Conservation (phyloP, 2,888 invertebrate genomes). For the Philereme vetulata region DNA sequence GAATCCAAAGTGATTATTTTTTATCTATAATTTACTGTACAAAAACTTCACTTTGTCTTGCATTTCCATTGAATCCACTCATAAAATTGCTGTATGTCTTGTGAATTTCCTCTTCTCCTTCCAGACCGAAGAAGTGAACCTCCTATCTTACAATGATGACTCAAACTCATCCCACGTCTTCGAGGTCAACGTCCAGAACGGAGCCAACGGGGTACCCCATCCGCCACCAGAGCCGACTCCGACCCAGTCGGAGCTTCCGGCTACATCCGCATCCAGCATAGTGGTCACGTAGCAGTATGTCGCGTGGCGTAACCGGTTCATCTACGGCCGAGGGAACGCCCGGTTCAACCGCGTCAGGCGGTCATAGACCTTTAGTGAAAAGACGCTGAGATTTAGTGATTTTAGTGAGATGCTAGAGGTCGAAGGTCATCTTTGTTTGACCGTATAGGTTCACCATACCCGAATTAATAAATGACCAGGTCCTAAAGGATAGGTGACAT, state of each 20-base stretch:
- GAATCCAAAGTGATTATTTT: too few relatives aligned
- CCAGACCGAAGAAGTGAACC: conserved; percentile 73
- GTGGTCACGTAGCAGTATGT: conserved; percentile 79
- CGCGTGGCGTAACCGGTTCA: conserved; percentile 73
- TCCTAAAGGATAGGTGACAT: too few relatives aligned
- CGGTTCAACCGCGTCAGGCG: conserved; percentile 40
- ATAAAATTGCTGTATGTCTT: conserved; percentile 11
- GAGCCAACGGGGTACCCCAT: conserved; percentile 33
- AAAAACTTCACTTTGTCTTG: too few relatives aligned
- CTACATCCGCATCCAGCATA: conserved; percentile 59
- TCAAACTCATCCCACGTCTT: conserved; percentile 76
- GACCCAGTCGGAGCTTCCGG: conserved; percentile 39
- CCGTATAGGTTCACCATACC: background rate
- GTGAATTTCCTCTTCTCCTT: conserved; percentile 24
- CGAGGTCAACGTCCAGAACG: conserved; percentile 67
- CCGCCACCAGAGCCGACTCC: conserved; percentile 38
- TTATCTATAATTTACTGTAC: too few relatives aligned
- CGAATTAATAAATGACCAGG: too few relatives aligned
- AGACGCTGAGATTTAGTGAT: background rate
- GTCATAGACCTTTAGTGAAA: conserved; percentile 18
- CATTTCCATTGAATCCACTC: background rate
- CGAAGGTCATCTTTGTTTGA: conserved; percentile 15
- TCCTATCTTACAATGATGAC: conserved; percentile 75
- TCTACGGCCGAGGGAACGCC: conserved; percentile 62
- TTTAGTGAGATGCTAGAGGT: background rate